Conservation (phyloP, 2,888 invertebrate genomes). For the Napeogenes sylphis region DNA sequence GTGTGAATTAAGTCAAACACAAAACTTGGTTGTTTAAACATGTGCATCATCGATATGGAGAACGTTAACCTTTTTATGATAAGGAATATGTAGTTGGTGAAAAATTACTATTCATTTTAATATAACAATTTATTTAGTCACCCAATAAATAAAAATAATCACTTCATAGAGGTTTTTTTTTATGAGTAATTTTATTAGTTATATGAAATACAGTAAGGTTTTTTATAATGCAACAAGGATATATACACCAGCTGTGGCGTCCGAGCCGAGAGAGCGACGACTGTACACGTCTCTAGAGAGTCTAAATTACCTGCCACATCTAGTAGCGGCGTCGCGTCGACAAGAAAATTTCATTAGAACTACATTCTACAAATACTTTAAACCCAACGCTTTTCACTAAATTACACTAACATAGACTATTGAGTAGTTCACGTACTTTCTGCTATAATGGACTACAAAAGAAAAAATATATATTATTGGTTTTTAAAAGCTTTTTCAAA, state of each 20-base stretch:
- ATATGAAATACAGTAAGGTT: background rate
- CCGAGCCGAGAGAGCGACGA: constrained; percentile 37
- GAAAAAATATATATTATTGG: too few species aligned
- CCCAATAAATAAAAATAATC: too few species aligned
- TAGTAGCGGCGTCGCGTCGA: constrained; percentile 36
- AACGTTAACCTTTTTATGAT: constrained; percentile 8
- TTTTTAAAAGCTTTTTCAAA: too few species aligned
- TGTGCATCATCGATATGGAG: constrained; percentile 4
- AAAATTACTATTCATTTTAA: too few species aligned
- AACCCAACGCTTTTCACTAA: constrained; percentile 12
- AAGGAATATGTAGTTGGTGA: background rate
- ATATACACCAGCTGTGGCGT: constrained; percentile 8
- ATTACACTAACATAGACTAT: constrained; percentile 7
- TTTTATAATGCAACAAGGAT: background rate
- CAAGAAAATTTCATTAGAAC: constrained; percentile 50
- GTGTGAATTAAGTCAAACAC: background rate
- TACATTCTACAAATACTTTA: constrained; percentile 36
- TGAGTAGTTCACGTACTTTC: background rate
- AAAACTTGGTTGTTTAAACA: constrained; percentile 7
- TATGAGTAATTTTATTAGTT: too few species aligned
- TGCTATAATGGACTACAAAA: background rate
- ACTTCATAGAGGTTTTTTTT: too few species aligned
- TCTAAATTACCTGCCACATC: constrained; percentile 41
- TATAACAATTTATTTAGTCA: background rate
- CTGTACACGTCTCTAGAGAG: constrained; percentile 45